These are phyloP conservation scores for Dyspetes luteomarginatus DNA, from an alignment of 2,888 invertebrate species.

Conservation along the genomic window DNA sequence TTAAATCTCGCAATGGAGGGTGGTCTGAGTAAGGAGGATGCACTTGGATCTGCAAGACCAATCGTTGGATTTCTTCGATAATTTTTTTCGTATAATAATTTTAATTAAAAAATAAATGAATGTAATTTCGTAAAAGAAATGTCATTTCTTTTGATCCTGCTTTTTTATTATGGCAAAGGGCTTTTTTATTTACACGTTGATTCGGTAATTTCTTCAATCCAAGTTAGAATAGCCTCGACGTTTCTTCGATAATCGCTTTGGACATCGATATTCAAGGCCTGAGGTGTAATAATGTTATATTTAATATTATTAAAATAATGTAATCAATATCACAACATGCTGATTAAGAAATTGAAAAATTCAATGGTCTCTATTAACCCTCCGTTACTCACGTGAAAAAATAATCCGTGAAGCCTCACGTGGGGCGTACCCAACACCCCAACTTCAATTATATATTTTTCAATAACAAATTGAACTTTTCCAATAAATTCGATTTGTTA, in stretches of 20 bases:
- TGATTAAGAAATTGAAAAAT: no score
- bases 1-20: constrained; percentile 88
- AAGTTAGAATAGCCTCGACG: constrained; percentile 72
- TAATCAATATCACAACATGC: no score
- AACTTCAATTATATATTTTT: no score
- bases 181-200: constrained; percentile 40
- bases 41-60: constrained; percentile 81
- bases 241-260: constrained; percentile 74
- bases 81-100: constrained; percentile 47
- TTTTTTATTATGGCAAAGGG: not conserved
- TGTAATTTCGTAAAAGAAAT: constrained; percentile 12
- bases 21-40: constrained; percentile 87
- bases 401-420: no score
- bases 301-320: no score
- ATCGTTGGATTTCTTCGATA: constrained; percentile 84
- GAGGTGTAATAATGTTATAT: no score
- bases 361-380: constrained; percentile 46
- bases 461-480: no score
- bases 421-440: no score
- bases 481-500: no score
- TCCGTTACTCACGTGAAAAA: no score
- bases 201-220: constrained; percentile 69
- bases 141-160: not conserved
- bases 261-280: constrained; percentile 47
- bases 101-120: constrained; percentile 23